These are phyloP conservation scores for Atractosteus spatula DNA, from an alignment of 2,113 vertebrate genomes.

Conservation along the genomic window DNA sequence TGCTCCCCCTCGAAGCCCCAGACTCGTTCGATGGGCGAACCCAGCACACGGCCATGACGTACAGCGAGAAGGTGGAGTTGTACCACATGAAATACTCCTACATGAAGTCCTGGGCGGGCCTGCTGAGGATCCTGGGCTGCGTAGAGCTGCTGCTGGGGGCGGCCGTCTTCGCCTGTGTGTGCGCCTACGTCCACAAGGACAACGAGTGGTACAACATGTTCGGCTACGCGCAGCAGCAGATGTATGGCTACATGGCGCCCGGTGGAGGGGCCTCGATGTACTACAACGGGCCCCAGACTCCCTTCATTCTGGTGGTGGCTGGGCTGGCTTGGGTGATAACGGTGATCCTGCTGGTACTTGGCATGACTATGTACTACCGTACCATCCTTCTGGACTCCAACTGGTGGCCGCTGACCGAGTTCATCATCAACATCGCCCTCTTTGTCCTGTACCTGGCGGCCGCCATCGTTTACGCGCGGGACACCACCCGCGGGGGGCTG, in stretches of 20 bases:
- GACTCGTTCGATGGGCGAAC: slow-evolving; percentile 63
- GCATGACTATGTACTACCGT: slow-evolving; percentile 90
- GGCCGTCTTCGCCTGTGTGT: slow-evolving; percentile 89
- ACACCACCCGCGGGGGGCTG: slow-evolving; percentile 83
- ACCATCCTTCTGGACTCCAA: slow-evolving; percentile 87
- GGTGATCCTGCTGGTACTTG: slow-evolving; percentile 80
- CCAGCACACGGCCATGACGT: slow-evolving; percentile 60
- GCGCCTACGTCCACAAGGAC: slow-evolving; percentile 91
- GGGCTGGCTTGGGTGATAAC: slow-evolving; percentile 83
- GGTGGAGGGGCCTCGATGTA: slow-evolving; percentile 53
- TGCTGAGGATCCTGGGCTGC: slow-evolving; percentile 80
- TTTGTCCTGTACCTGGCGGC: slow-evolving; percentile 79
- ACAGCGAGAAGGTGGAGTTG: slow-evolving; percentile 78
- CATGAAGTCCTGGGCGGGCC: slow-evolving; percentile 95
- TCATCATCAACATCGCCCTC: slow-evolving; percentile 76
- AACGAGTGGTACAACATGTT: slow-evolving; percentile 94
- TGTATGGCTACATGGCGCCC: slow-evolving; percentile 56
- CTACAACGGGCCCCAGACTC: slow-evolving; percentile 85
- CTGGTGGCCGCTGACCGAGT: slow-evolving; percentile 94
- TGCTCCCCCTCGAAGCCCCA: slow-evolving; percentile 61
- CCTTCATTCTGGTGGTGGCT: slow-evolving; percentile 82
- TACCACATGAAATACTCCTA: slow-evolving; percentile 80
- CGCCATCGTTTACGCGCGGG: slow-evolving; percentile 82
- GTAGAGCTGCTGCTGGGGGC: slow-evolving; percentile 83
- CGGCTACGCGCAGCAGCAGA: slow-evolving; percentile 74